Conservation (phyloP, 2,888 invertebrate genomes). For the Pharmacophagus antenor region DNA sequence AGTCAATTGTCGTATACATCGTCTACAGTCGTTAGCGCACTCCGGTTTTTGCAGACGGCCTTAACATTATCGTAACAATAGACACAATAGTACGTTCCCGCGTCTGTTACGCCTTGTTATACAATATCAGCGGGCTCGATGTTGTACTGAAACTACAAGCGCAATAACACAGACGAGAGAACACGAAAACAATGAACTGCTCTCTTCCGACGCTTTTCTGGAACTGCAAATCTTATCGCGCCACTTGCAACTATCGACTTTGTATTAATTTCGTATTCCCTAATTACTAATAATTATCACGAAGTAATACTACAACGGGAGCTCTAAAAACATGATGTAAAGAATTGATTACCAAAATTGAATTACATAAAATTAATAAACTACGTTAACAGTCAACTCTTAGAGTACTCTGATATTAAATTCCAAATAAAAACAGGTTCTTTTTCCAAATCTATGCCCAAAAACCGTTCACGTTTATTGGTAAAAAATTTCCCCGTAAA, state of each 20-base stretch:
- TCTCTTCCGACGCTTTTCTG: constrained; percentile 28
- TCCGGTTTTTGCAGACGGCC: constrained; percentile 58
- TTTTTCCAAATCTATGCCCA: too few relatives aligned
- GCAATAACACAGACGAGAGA: constrained; percentile 52
- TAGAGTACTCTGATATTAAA: too few relatives aligned
- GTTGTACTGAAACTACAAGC: constrained; percentile 41
- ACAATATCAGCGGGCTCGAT: constrained; percentile 58
- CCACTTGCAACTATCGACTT: neutral
- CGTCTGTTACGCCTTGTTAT: constrained; percentile 72
- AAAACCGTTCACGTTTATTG: too few relatives aligned
- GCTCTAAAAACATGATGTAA: too few relatives aligned
- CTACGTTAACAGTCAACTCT: too few relatives aligned
- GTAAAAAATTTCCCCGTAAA: too few relatives aligned
- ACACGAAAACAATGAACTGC: constrained; percentile 46
- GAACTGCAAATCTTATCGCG: neutral
- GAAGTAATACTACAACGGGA: too few relatives aligned
- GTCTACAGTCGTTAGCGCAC: constrained; percentile 22
- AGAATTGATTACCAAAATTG: neutral
- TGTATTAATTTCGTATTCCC: neutral
- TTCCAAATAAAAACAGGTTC: too few relatives aligned
- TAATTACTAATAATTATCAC: neutral
- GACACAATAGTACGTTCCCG: constrained; percentile 70
- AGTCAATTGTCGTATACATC: constrained; percentile 26
- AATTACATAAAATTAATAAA: neutral
- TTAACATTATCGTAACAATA: constrained; percentile 74